Percentiles rank a stretch among this genome's conserved stretches.
These are phyloP conservation scores for Lasioglossum zephyrum DNA, from an alignment of 2,888 invertebrate species.

Conservation along the genomic window DNA sequence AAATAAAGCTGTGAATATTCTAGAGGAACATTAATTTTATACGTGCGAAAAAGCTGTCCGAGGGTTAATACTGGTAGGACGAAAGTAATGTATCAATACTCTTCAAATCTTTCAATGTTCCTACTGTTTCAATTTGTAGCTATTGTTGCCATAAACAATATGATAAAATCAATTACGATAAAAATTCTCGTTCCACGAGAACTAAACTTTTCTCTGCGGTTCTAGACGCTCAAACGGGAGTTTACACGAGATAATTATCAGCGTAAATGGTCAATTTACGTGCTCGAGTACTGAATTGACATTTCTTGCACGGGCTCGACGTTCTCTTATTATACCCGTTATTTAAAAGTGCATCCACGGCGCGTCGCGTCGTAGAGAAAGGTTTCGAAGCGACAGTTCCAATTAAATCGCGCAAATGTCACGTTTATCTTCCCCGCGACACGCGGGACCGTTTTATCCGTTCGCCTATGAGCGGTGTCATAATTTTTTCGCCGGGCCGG, in stretches of 20 bases:
- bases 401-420: background rate
- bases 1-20: too few species aligned
- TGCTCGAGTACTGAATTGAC: background rate
- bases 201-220: too few species aligned
- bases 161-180: too few species aligned
- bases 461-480: constrained; percentile 1
- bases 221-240: too few species aligned
- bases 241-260: background rate
- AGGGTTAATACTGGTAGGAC: too few species aligned
- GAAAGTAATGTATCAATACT: too few species aligned
- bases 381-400: background rate
- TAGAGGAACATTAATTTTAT: too few species aligned
- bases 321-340: background rate
- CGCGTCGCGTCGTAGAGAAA: background rate
- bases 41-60: too few species aligned
- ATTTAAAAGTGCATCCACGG: background rate
- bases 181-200: background rate
- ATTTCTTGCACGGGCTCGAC: background rate
- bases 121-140: too few species aligned
- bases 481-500: background rate
- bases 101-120: too few species aligned
- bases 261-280: background rate
- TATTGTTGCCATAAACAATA: background rate
- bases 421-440: constrained; percentile 1
- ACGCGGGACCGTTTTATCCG: background rate